These are phyloP conservation scores for Arremon aurantiirostris DNA, from an alignment of 2,797 vertebrate genomes.

Conservation along the genomic window DNA sequence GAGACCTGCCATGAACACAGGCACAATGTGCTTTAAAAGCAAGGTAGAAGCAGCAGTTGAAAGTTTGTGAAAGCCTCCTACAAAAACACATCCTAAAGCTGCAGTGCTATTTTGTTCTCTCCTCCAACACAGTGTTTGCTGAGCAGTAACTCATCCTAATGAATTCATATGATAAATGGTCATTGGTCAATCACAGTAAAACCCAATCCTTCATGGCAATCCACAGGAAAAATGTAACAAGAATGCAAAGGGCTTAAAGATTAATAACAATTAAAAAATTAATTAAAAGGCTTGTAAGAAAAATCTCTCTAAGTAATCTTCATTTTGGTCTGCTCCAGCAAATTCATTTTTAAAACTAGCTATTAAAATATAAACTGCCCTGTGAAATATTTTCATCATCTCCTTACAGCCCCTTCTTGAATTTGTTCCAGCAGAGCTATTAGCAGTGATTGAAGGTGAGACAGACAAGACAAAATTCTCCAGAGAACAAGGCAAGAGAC, in stretches of 20 bases:
- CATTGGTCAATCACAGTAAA: constrained; percentile 4
- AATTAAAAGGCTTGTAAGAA: constrained; percentile 9
- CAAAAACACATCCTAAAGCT: neutral
- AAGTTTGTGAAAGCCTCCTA: neutral
- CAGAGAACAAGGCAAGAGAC: constrained; percentile 70
- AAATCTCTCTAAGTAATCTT: constrained; percentile 15
- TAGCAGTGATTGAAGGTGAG: constrained; percentile 85
- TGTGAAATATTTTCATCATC: constrained; percentile 62
- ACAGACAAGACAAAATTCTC: constrained; percentile 74
- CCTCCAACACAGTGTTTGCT: neutral
- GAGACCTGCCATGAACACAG: neutral
- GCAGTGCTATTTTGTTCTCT: neutral
- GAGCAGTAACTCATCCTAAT: neutral
- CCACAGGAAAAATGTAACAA: neutral
- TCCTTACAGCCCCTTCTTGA: constrained; percentile 68
- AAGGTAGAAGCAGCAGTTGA: neutral
- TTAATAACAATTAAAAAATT: neutral
- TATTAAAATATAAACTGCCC: constrained; percentile 60
- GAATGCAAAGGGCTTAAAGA: neutral
- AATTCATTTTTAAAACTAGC: constrained; percentile 27
- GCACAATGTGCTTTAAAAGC: neutral
- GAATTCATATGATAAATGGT: neutral
- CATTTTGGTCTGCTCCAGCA: constrained; percentile 30
- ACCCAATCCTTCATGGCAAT: neutral
- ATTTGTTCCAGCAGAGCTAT: constrained; percentile 84